phyloP scores from a whole-genome alignment of 2,113 vertebrate species.

The Genyomyrus donnyi region DNA sequence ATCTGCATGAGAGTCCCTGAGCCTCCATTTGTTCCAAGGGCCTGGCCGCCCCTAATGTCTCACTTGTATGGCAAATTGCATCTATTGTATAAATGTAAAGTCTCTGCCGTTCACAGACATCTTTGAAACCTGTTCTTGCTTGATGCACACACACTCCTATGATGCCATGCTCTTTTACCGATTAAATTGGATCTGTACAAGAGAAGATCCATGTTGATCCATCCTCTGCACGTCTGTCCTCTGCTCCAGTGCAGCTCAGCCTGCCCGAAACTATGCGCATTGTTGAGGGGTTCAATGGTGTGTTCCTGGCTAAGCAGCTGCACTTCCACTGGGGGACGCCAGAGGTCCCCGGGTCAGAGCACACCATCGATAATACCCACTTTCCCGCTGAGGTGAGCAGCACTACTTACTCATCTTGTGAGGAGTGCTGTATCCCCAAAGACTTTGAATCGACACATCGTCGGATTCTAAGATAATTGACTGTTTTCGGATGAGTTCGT shows the following conservation, averaged over 20 bases:
- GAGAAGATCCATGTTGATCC: not conserved
- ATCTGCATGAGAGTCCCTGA: not conserved
- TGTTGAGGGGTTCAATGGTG: slow-evolving; percentile 32
- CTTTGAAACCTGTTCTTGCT: not conserved
- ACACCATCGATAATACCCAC: slow-evolving; percentile 44
- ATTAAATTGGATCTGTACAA: not conserved
- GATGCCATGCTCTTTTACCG: not conserved
- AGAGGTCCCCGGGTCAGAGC: slow-evolving; percentile 45
- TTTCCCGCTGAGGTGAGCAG: slow-evolving; percentile 50
- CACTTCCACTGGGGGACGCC: slow-evolving; percentile 55
- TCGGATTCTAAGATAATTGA: not conserved
- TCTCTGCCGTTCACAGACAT: not conserved
- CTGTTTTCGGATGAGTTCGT: not conserved
- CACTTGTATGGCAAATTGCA: not conserved
- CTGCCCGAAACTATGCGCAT: slow-evolving; percentile 42
- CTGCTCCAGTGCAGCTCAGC: slow-evolving; percentile 35
- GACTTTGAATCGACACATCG: not conserved
- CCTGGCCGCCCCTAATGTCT: not conserved
- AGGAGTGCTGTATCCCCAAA: not conserved
- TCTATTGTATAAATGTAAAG: not conserved
- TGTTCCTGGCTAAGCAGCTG: slow-evolving; percentile 41
- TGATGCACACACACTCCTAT: not conserved
- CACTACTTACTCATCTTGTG: not conserved
- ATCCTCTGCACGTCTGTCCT: not conserved
- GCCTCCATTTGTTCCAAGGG: not conserved